A percentile compares a stretch with the other conserved stretches of the same genome.
phyloP scores from a whole-genome alignment of 2,113 vertebrate species.

The Arvicanthis niloticus region DNA sequence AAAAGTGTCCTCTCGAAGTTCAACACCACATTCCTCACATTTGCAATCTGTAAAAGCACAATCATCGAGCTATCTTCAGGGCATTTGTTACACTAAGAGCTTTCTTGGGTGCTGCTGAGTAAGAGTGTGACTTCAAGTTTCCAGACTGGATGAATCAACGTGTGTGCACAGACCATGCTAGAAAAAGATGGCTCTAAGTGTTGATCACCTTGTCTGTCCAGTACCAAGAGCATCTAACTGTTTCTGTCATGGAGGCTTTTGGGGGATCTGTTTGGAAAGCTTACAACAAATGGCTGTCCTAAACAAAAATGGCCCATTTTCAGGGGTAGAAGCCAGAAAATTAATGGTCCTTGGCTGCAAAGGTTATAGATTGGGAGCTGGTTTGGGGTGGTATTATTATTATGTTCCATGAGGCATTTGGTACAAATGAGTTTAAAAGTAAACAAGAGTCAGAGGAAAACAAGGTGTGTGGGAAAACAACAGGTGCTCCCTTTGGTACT shows the following conservation, averaged over 20 bases:
- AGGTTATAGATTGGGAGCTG: background rate
- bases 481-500: conserved; percentile 1
- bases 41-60: background rate
- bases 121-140: conserved; percentile 23
- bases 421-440: conserved; percentile 35
- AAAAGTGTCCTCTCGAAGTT: background rate
- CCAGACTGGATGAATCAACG: background rate
- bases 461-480: background rate
- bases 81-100: background rate
- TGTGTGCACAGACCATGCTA: background rate
- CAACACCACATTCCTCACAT: background rate
- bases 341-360: background rate
- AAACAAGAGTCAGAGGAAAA: background rate
- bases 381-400: background rate
- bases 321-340: background rate
- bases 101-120: background rate
- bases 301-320: background rate
- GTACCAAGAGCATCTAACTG: background rate
- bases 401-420: background rate
- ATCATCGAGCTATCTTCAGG: background rate
- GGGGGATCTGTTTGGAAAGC: background rate
- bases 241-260: background rate
- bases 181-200: background rate
- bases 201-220: background rate
- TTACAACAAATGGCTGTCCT: background rate